phyloP scores from a whole-genome alignment of 2,888 invertebrate species.

The Penaeus monodon region DNA sequence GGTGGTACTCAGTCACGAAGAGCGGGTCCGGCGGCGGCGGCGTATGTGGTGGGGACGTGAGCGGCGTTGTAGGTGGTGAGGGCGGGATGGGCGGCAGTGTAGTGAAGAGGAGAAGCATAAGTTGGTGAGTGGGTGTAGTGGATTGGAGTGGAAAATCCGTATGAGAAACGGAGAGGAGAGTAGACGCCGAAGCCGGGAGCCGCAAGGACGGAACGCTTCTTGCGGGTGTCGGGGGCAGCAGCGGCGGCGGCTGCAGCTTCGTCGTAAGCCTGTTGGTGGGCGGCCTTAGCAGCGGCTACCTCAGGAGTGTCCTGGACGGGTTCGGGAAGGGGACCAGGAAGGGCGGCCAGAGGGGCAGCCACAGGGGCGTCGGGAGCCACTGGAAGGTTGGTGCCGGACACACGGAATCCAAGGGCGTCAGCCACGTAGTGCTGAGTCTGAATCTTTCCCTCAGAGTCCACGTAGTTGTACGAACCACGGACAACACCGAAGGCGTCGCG shows the following conservation, averaged over 20 bases:
- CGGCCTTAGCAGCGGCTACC: slow-evolving; percentile 60
- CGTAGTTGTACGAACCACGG: too few relatives aligned
- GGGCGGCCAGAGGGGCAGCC: too few relatives aligned
- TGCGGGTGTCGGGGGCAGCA: slow-evolving; percentile 52
- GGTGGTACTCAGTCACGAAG: not conserved
- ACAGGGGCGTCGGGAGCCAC: too few relatives aligned
- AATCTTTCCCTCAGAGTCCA: too few relatives aligned
- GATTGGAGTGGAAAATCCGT: slow-evolving; percentile 22
- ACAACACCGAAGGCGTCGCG: too few relatives aligned
- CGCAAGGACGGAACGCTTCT: slow-evolving; percentile 21
- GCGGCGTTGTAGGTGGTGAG: too few relatives aligned
- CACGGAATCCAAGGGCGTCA: too few relatives aligned
- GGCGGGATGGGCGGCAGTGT: slow-evolving; percentile 36
- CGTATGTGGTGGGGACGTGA: too few relatives aligned
- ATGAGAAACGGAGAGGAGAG: slow-evolving; percentile 27
- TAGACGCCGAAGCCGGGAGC: not conserved
- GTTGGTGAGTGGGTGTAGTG: slow-evolving; percentile 5
- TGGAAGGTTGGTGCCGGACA: too few relatives aligned
- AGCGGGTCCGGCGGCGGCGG: slow-evolving; percentile 66
- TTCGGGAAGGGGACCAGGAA: too few relatives aligned
- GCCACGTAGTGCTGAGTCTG: too few relatives aligned
- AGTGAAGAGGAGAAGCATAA: slow-evolving; percentile 7
- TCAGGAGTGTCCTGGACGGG: too few relatives aligned
- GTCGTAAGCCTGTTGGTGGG: slow-evolving; percentile 65
- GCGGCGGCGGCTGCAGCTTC: slow-evolving; percentile 14